Conservation (phyloP, 2,113 vertebrate species). For the Apus apus region DNA sequence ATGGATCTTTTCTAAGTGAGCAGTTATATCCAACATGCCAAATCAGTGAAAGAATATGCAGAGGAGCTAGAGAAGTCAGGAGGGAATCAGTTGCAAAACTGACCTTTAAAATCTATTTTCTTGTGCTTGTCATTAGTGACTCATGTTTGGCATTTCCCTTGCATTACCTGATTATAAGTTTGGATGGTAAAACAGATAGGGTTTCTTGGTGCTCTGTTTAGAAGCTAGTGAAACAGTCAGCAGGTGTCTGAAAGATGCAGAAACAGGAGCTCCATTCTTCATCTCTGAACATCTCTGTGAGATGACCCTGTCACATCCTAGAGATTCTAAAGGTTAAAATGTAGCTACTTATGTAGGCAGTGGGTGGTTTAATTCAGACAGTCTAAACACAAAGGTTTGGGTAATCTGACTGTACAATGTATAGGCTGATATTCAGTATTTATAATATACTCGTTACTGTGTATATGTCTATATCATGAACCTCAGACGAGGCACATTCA, state of each 20-base stretch:
- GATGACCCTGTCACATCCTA: background rate
- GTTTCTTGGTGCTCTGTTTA: background rate
- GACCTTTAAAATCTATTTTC: background rate
- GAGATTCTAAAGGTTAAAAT: background rate
- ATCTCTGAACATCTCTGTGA: background rate
- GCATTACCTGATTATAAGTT: background rate
- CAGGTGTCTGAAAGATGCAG: background rate
- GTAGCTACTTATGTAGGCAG: background rate
- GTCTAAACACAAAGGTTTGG: background rate
- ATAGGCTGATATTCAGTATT: background rate
- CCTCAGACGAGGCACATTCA: background rate
- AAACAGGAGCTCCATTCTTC: background rate
- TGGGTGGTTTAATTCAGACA: background rate
- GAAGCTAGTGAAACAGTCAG: background rate
- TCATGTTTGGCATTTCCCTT: background rate
- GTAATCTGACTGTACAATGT: background rate
- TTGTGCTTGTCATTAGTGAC: background rate
- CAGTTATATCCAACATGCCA: background rate
- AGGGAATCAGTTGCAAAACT: background rate
- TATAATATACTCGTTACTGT: background rate
- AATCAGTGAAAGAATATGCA: background rate
- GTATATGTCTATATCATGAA: background rate
- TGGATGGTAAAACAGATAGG: background rate
- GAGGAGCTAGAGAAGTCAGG: background rate
- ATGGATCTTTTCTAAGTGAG: background rate